Evolutionary conservation across 1,140 invertebrate species (phyloP), one percentile per base, ranked within the genome.

Genomic region (Bathynomus jamesi): DNA sequence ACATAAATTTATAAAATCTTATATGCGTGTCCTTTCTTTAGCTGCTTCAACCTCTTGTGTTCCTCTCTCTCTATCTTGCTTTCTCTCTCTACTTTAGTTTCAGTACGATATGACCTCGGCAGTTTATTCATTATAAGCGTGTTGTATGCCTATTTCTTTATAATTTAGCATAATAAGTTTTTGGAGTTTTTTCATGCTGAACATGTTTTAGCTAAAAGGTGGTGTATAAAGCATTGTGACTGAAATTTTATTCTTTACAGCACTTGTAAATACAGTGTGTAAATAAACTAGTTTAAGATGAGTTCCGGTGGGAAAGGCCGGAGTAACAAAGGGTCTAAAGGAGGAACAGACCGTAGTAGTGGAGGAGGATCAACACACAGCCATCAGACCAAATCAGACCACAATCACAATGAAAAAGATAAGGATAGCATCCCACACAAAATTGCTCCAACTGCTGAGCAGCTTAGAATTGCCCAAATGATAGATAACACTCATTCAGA

Each of bases 241-340:
- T n/a, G n/a, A n/a, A n/a, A n/a, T 2, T 2, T 31, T 62, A 68
- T 28, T 63, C 28, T 68, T 74, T 74, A 46, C 73, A 74, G 73
- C 73, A 71, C 73, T 74, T 74, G 73, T 74, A 74, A 70, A 74
- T 74, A 74, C 73, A 74, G 70, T 70, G 73, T 74, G 73, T 74
- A 74, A 68, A 74, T 74, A 74, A 70, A 70, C 71, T 74, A 74
- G 73, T 17, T 17, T 74, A 74, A 74, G 73, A 74, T 74, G 73
- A 74, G 73, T 69, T 70, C 73, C 69, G 73, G 73, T 30, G 73
- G 73, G 61, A 74, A 69, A 74, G 73, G 73, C 40, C 40, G 40
- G 40, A 53, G 40, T 53, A 53, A 53, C 40, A 53, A 53, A 53
- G 40, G 40, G 21, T 53, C 40, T 53, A 53, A 53, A 5, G 40